Evolutionary conservation across 2,888 invertebrate species (phyloP).

Genomic region (Cryptocheilus praepositus): DNA sequence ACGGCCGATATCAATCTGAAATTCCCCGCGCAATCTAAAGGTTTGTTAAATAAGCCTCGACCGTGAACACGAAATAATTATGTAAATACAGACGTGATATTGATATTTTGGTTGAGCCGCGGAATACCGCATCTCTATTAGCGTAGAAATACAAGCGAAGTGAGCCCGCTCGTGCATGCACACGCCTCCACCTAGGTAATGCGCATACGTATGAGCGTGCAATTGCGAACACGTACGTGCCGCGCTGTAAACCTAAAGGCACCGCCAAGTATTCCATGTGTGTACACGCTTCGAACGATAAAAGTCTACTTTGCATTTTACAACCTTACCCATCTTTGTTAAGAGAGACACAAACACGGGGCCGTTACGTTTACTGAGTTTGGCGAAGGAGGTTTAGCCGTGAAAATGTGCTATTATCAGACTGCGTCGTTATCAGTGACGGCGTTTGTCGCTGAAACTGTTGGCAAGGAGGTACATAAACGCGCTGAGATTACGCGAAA

Average conservation of each 20-base stretch:
- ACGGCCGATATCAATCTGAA: background rate
- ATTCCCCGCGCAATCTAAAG: slow-evolving; percentile 20
- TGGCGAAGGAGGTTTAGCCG: background rate
- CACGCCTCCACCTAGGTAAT: no score
- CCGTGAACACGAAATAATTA: slow-evolving; percentile 22
- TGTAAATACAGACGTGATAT: slow-evolving; percentile 41
- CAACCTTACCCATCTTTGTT: slow-evolving; percentile 16
- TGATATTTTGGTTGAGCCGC: slow-evolving; percentile 50
- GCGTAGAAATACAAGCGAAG: slow-evolving; percentile 30
- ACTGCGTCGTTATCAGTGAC: no score
- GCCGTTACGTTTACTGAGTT: slow-evolving; percentile 2
- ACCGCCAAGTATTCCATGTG: slow-evolving; percentile 15
- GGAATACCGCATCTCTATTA: slow-evolving; percentile 38
- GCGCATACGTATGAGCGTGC: slow-evolving; percentile 20
- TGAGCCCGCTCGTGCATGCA: no score
- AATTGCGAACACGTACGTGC: slow-evolving; percentile 7
- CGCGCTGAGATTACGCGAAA: no score
- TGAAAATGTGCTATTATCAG: no score
- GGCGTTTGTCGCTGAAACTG: no score
- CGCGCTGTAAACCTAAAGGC: slow-evolving; percentile 21
- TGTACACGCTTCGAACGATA: slow-evolving; percentile 18
- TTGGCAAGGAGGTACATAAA: no score
- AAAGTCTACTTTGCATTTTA: slow-evolving; percentile 29
- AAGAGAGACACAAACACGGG: slow-evolving; percentile 8
- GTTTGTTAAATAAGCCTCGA: slow-evolving; percentile 45